A percentile compares a stretch with the other conserved stretches of the same genome.
Evolutionary conservation across 2,888 invertebrate species (phyloP).

Genomic region (Lordiphosa andalusiaca): DNA sequence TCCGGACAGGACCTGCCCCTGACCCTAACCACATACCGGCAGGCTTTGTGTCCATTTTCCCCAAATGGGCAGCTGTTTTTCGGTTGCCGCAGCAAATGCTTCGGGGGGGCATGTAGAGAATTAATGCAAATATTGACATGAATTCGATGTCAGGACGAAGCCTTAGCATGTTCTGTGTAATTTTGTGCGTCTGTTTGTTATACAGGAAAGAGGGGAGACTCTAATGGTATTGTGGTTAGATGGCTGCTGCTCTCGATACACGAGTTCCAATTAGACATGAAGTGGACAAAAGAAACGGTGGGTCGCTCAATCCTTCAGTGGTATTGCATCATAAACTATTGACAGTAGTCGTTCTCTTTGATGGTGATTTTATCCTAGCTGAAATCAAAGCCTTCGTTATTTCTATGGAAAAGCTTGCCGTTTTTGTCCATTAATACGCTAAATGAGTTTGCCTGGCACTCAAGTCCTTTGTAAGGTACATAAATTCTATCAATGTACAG

Average conservation of each 20-base stretch:
- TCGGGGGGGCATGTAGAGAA: constrained; percentile 41
- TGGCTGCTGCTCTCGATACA: constrained; percentile 27
- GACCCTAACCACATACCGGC: constrained; percentile 8
- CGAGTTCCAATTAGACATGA: constrained; percentile 52
- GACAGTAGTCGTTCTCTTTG: not conserved
- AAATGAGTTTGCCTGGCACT: too few relatives aligned
- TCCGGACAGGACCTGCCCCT: constrained; percentile 18
- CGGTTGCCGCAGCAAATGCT: constrained; percentile 14
- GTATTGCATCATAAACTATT: not conserved
- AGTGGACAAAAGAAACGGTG: constrained; percentile 28
- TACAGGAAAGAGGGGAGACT: not conserved
- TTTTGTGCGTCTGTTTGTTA: constrained; percentile 20
- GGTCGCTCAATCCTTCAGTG: not conserved
- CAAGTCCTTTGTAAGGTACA: too few relatives aligned
- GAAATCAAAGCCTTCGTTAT: too few relatives aligned
- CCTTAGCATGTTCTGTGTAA: constrained; percentile 19
- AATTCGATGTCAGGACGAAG: constrained; percentile 45
- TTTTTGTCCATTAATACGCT: too few relatives aligned
- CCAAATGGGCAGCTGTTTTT: constrained; percentile 39
- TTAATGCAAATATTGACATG: constrained; percentile 69
- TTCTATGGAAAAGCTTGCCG: too few relatives aligned
- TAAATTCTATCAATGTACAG: too few relatives aligned
- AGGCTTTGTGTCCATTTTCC: constrained; percentile 26
- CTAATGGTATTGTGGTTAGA: constrained; percentile 63
- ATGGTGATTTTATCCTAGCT: too few relatives aligned